Evolutionary conservation across 2,113 vertebrate genomes (phyloP).

Genomic region (Ctenodactylus gundi): DNA sequence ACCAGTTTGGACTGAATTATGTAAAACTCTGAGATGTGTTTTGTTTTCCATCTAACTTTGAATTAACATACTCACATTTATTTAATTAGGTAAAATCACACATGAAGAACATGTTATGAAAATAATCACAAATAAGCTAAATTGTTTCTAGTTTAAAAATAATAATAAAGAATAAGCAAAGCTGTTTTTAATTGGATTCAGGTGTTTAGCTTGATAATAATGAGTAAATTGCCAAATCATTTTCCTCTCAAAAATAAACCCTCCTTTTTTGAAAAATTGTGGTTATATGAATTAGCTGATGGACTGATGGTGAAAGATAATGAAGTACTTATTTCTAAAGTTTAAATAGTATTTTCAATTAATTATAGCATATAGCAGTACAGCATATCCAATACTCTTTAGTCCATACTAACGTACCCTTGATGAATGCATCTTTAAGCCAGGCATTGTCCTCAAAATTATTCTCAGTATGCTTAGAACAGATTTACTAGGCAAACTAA

Average conservation of each 20-base stretch:
- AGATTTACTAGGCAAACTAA: not conserved
- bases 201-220: not conserved
- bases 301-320: not conserved
- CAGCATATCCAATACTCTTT: not conserved
- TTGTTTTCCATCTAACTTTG: not conserved
- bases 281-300: not conserved
- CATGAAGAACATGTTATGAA: not conserved
- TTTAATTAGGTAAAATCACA: not conserved
- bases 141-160: too few species aligned
- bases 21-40: not conserved
- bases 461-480: not conserved
- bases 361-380: not conserved
- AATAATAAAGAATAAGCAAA: not conserved
- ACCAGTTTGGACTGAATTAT: not conserved
- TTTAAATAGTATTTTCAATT: not conserved
- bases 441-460: not conserved
- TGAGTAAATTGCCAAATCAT: not conserved
- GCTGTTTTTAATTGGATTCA: not conserved
- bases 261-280: constrained; percentile 10
- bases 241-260: not conserved
- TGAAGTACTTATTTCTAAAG: not conserved
- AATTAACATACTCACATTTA: not conserved
- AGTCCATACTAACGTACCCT: not conserved
- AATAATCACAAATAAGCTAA: too few species aligned
- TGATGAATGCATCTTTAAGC: not conserved